Base-by-base conservation (phyloP, 2,888 invertebrate species). In the Heliconius ismenius region DNA sequence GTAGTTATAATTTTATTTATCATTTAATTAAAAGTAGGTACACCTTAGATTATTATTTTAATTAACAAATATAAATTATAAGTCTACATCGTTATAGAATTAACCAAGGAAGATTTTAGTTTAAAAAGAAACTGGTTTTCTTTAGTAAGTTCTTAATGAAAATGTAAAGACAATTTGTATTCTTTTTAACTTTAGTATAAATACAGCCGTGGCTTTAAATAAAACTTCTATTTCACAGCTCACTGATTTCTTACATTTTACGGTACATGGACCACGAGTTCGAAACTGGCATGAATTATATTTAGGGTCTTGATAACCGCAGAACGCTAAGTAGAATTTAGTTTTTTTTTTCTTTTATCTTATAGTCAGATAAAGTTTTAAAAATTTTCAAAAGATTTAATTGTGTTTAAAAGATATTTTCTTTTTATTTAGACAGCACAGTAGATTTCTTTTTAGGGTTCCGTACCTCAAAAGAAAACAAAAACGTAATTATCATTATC, bases 141-240 rank as follows among this genome's bases (percentile, higher is more conserved):
- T 70, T 58, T 32, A 28, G 26, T 73, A 73, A 73, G 26, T 62
- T 62, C 62, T 62, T 73, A 73, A 73, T 62, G 62, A 73, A 73
- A 73, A 73, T 62, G 73, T 73, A 60, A 60, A 73, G 73, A 73
- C 73, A 73, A 73, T 72, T 70, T 54, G 64, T 65, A 60, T 76
- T 76, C 65, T 76, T 54, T n/a, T 73, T 73, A 64, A 73, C 43
- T 73, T 65, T 28, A 54, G 39, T 39, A 76, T 65, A 76, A 76
- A 72, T 75, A 75, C 63, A 28, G 64, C 36, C 15, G 64, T 28
- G 70, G 72, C 64, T 65, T 76, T 76, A 72, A 76, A 76, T 76
- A 76, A 76, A 70, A 76, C n/a, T 76, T 72, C 76, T 72, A 76
- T 76, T 76, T 76, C 76, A 70, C 76, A 76, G 69, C 58, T 72